These are phyloP conservation scores for Drosophila ohnishii DNA, from an alignment of 1,140 invertebrate genomes.

Conservation along the genomic window DNA sequence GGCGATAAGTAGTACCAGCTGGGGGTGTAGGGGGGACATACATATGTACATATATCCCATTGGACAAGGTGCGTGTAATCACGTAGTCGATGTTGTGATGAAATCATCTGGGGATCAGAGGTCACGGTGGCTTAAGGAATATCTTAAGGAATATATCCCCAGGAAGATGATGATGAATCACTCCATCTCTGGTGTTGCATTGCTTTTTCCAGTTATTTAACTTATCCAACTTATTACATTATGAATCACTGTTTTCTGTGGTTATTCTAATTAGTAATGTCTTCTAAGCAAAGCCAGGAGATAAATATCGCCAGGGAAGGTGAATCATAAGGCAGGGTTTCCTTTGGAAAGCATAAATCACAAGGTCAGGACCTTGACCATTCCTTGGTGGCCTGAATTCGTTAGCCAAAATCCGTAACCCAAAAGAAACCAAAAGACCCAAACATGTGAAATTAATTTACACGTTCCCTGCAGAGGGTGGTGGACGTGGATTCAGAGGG, in stretches of 20 bases:
- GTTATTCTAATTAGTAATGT: background rate
- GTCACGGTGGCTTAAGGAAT: background rate
- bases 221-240: background rate
- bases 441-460: conserved; percentile 80
- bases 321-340: background rate
- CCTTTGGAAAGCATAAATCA: background rate
- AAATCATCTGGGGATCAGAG: background rate
- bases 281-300: background rate
- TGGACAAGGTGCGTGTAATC: background rate
- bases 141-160: background rate
- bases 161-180: background rate
- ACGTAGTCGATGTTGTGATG: background rate
- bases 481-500: background rate
- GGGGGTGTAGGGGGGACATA: background rate
- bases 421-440: conserved; percentile 15
- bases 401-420: background rate
- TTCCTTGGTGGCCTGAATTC: background rate
- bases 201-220: background rate
- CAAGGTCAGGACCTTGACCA: background rate
- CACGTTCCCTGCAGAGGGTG: conserved; percentile 51
- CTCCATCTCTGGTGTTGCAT: background rate
- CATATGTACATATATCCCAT: background rate
- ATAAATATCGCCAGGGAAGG: background rate
- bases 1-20: conserved; percentile 9
- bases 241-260: conserved; percentile 1